These are phyloP conservation scores for Aradophagus sp. DNA, from an alignment of 1,140 invertebrate species.

Conservation along the genomic window DNA sequence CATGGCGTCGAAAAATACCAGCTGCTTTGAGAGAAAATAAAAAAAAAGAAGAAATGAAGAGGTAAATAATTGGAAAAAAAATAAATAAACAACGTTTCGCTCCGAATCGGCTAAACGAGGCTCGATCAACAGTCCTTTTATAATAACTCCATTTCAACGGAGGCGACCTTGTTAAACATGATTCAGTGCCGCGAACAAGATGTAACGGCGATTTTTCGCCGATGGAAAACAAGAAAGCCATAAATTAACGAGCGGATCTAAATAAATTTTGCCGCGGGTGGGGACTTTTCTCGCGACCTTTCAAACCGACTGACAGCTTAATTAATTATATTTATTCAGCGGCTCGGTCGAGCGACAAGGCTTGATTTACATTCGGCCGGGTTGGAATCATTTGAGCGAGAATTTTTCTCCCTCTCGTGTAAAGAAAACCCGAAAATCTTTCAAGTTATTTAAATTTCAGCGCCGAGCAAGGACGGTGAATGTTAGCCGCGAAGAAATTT, in stretches of 20 bases:
- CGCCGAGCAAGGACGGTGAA: background rate
- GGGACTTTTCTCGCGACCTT: constrained; percentile 41
- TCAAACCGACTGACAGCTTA: constrained; percentile 34
- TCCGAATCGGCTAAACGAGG: no score
- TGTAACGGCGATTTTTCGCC: constrained; percentile 27
- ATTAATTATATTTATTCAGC: constrained; percentile 44
- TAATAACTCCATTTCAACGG: no score
- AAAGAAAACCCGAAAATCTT: background rate
- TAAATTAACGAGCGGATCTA: constrained; percentile 32
- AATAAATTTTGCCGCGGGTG: constrained; percentile 34
- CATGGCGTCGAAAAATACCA: no score
- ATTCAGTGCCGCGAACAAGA: constrained; percentile 24
- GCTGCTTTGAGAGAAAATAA: no score
- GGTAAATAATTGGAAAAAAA: no score
- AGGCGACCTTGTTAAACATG: constrained; percentile 24
- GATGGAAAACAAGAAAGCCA: constrained; percentile 23
- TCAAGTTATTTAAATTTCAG: background rate
- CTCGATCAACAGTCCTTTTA: no score
- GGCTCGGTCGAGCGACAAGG: constrained; percentile 10
- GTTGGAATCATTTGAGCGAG: constrained; percentile 6
- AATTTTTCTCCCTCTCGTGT: background rate
- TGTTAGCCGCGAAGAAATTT: background rate
- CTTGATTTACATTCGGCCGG: constrained; percentile 28
- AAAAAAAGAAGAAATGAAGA: no score
- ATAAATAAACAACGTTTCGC: no score